Evolutionary conservation across 2,888 invertebrate species (phyloP).

Genomic region (Cecidostiba fungosa): DNA sequence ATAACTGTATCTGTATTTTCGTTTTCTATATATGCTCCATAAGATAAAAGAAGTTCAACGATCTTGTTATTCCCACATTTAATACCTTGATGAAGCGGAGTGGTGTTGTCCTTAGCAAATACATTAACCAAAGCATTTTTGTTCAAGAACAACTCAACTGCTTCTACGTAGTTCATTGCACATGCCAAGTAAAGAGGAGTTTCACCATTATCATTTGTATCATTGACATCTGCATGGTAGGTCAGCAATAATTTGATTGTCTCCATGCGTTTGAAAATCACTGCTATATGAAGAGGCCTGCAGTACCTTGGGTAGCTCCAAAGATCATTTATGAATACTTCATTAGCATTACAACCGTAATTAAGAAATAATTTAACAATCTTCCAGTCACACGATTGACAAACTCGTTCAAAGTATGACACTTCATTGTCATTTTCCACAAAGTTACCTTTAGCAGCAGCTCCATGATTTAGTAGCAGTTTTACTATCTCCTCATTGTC

Average conservation of each 20-base stretch:
- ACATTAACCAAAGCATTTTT: conserved; percentile 48
- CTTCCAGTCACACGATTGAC: not conserved
- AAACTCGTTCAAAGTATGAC: conserved; percentile 34
- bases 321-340: conserved; percentile 34
- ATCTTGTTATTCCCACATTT: conserved; percentile 46
- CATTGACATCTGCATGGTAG: conserved; percentile 38
- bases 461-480: conserved; percentile 26
- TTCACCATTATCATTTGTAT: conserved; percentile 39
- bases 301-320: conserved; percentile 32
- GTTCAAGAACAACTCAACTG: conserved; percentile 49
- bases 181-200: conserved; percentile 53
- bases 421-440: not conserved
- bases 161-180: conserved; percentile 37
- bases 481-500: conserved; percentile 34
- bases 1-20: not conserved
- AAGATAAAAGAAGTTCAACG: conserved; percentile 42
- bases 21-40: conserved; percentile 52
- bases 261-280: conserved; percentile 7
- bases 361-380: conserved; percentile 46
- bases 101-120: conserved; percentile 22
- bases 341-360: conserved; percentile 45
- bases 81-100: conserved; percentile 50
- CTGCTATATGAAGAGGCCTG: conserved; percentile 39
- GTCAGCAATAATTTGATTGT: conserved; percentile 29
- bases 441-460: conserved; percentile 20